These are phyloP conservation scores for Columba livia DNA, from an alignment of 2,113 vertebrate genomes.

Conservation along the genomic window DNA sequence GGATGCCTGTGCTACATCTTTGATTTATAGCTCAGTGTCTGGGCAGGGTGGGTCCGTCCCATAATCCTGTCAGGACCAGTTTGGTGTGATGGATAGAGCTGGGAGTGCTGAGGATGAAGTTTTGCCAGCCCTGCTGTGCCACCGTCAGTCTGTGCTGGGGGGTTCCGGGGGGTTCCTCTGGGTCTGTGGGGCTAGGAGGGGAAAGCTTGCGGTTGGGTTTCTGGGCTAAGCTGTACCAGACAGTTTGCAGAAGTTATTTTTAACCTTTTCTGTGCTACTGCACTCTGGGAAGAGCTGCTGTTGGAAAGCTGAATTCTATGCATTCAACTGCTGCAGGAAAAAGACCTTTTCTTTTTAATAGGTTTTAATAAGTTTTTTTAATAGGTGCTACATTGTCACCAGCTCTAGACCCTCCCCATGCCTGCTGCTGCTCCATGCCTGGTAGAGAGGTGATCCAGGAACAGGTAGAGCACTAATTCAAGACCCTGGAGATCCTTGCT, in stretches of 20 bases:
- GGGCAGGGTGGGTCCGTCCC: background rate
- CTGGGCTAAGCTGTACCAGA: background rate
- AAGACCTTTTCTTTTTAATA: background rate
- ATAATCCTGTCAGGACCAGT: background rate
- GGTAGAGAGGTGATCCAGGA: background rate
- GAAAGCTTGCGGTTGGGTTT: background rate
- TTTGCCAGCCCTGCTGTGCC: accelerated
- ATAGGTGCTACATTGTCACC: background rate
- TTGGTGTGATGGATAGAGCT: background rate
- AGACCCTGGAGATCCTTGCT: background rate
- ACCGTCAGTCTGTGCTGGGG: accelerated
- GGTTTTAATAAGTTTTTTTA: background rate
- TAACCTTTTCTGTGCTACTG: background rate
- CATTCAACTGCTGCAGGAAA: background rate
- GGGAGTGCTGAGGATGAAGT: background rate
- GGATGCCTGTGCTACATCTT: accelerated
- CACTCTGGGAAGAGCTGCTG: accelerated
- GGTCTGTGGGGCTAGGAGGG: background rate
- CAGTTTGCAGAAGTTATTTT: background rate
- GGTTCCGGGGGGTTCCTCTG: accelerated
- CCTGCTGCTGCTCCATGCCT: background rate
- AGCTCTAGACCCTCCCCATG: background rate
- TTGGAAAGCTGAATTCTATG: background rate
- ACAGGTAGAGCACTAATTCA: background rate
- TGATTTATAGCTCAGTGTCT: background rate